Evolutionary conservation across 2,888 invertebrate genomes (phyloP), one percentile per base, ranked within the genome.

Genomic region (Macroteleia sp.): DNA sequence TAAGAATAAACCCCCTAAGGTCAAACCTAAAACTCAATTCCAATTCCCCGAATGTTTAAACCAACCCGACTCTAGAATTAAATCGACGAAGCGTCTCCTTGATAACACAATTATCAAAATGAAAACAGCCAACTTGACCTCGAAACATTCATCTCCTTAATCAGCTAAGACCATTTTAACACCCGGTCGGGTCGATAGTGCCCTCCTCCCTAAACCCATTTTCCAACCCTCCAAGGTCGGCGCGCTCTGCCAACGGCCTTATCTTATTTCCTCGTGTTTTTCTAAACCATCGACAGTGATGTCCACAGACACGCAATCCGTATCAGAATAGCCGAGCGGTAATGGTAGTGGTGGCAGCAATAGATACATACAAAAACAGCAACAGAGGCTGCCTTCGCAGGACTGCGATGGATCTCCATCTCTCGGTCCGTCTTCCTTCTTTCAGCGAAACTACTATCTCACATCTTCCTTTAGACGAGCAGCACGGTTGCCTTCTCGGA

Each of bases 401-500:
- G 3, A 25, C 25, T 8, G 42, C 61, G 62, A 57, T 57, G 73
- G 46, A 73, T 73, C 64, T 62, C 42, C 39, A n/a, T 41, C 25
- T 5, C n/a, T n/a, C n/a, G n/a, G n/a, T 41, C 5, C 16, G 44
- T 61, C 70, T 30, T 32, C 32, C 22, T 57, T 32, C 36, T 36
- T 4, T 16, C 28, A 3, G n/a, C 28, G 4, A 50, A 1, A 1
- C 30, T 22, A 6, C 30, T 5, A 22, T 30, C 48, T 36, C 28
- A 3, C 10, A 9, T 52, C 44, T 54, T 30, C 8, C 22, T 42
- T 34, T 4, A 2, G 9, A 25, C 22, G 39, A 42, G 44, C 56
- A 48, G 73, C 64, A 46, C 64, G 73, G 73, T 64, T 64, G 73
- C 62, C 46, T 73, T 73, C 73, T 64, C 41, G 73, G 73, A 73